These are phyloP conservation scores for Watsonalla cultraria DNA, from an alignment of 2,888 invertebrate species.

Conservation along the genomic window DNA sequence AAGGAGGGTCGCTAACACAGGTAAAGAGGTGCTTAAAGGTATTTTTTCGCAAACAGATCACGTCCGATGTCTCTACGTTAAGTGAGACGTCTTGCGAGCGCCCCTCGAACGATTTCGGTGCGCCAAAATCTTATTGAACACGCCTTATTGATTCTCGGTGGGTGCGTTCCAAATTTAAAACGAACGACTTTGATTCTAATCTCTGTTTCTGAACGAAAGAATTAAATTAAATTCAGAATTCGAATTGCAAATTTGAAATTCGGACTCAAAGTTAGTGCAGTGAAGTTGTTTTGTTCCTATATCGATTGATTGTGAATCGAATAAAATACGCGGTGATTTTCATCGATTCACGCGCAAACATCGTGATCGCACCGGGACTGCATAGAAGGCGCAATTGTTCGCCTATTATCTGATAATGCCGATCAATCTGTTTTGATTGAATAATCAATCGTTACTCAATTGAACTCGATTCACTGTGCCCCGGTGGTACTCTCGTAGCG, in stretches of 20 bases:
- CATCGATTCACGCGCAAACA: slow-evolving; percentile 21
- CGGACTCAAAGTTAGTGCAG: background rate
- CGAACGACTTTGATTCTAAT: background rate
- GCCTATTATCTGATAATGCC: slow-evolving; percentile 71
- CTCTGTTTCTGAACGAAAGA: background rate
- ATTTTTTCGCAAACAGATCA: slow-evolving; percentile 76
- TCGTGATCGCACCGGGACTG: slow-evolving; percentile 33
- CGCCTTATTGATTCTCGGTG: slow-evolving; percentile 57
- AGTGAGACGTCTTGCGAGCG: slow-evolving; percentile 66
- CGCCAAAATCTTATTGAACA: slow-evolving; percentile 49
- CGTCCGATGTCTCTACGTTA: slow-evolving; percentile 63
- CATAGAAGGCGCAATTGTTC: slow-evolving; percentile 37
- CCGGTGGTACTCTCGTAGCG: background rate
- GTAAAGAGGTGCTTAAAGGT: slow-evolving; percentile 63
- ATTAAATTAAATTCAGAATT: too few relatives aligned
- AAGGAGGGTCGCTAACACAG: slow-evolving; percentile 41
- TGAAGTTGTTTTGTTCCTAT: too few relatives aligned
- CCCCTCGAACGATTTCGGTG: slow-evolving; percentile 56
- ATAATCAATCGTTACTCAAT: slow-evolving; percentile 77
- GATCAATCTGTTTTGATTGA: slow-evolving; percentile 76
- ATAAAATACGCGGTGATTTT: background rate
- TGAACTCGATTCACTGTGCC: slow-evolving; percentile 56
- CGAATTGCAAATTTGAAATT: background rate
- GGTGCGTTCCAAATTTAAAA: slow-evolving; percentile 19
- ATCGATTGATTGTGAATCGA: too few relatives aligned